These are phyloP conservation scores for Drosophila koepferae DNA, from an alignment of 2,888 invertebrate species.

Conservation along the genomic window DNA sequence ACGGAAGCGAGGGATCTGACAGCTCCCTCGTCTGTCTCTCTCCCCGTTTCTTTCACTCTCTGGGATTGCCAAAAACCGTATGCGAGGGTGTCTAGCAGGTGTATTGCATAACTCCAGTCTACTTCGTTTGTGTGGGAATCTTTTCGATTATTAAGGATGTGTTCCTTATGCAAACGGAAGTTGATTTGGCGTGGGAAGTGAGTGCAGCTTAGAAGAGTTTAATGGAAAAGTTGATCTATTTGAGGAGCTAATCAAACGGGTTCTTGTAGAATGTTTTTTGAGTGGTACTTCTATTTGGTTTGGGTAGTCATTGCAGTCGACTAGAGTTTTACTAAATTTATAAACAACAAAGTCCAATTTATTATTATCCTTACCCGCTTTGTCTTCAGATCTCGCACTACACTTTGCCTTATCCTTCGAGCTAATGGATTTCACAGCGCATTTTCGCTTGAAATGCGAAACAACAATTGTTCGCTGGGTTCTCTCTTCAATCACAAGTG, in stretches of 20 bases:
- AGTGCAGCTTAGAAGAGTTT: not conserved
- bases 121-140: conserved; percentile 56
- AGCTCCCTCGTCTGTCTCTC: conserved; percentile 42
- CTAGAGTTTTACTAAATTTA: too few species aligned
- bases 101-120: conserved; percentile 67
- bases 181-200: conserved; percentile 37
- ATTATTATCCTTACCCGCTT: not conserved
- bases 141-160: conserved; percentile 7
- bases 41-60: not conserved
- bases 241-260: not conserved
- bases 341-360: too few species aligned
- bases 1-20: conserved; percentile 39
- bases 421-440: conserved; percentile 43
- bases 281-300: too few species aligned
- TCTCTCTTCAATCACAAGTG: conserved; percentile 15
- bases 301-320: too few species aligned
- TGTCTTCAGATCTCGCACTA: not conserved
- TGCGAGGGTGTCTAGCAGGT: conserved; percentile 69
- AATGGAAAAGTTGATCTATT: not conserved
- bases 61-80: conserved; percentile 25
- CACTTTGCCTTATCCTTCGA: not conserved
- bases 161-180: conserved; percentile 42
- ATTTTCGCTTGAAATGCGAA: conserved; percentile 6
- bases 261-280: too few species aligned
- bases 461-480: conserved; percentile 1